Evolutionary conservation across 23 tunicate genomes (phyloP), one percentile per base, ranked within the genome.

Genomic region (Styela clava): DNA sequence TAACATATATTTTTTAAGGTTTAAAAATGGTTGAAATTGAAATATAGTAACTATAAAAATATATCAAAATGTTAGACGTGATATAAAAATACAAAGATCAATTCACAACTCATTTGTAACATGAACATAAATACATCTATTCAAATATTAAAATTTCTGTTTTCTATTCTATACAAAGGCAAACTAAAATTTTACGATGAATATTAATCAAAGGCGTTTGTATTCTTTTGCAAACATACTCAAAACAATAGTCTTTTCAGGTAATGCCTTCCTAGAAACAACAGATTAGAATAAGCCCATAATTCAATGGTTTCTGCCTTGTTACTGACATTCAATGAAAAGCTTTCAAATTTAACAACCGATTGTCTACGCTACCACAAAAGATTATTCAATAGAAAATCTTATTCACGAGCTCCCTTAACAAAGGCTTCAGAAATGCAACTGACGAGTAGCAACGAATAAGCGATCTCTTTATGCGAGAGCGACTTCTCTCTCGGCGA

Each of bases 331-430:
- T 76, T 76, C 81, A 76, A 31, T 52, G 81, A 76, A 76, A 71
- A 76, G 65, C 81, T 76, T 76, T 76, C 81, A 76, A 76, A 76
- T 52, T 76, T 76, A 76, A 76, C 81, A 76, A 76, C 62, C 81
- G 44, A 76, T 76, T 76, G 81, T 76, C 81, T 64, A 20, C 30
- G 31, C 81, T 76, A 52, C 34, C 81, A 76, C 81, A 76, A 76
- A 76, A 76, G 81, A 76, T 33, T 27, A 76, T 52, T 76, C 65
- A 37, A 44, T 76, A 21, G 81, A 76, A 67, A 76, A 33, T 76
- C 81, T 44, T 56, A 76, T 76, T 76, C 81, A 76, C 65, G 81
- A 76, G 81, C 81, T 76, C 81, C 81, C 81, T 76, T 44, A 76
- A 76, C 81, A 76, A 76, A 76, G 81, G 62, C 81, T 44, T 27